Evolutionary conservation across 2,113 vertebrate species (phyloP), one percentile per base, ranked within the genome.

Genomic region (Australoheros scitulus): DNA sequence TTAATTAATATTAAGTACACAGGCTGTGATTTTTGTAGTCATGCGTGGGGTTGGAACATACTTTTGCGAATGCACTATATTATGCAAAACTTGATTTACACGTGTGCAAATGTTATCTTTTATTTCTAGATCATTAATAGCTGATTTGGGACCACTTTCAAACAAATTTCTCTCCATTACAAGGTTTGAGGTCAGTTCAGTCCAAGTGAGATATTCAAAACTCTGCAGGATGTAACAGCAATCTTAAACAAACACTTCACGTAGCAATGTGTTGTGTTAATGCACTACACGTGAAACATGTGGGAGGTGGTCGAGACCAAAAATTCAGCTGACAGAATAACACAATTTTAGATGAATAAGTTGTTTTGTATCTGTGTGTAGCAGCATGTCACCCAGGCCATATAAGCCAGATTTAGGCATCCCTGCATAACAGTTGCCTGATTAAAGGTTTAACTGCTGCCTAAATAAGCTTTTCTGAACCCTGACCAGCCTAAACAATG

Each of bases 61-160:
- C 0, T 0, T 1, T 68, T 18, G 64, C 50, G 24, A 70, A 50
- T 17, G 50, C 64, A 3, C 18, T 8, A 20, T 50, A 70, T 0
- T 50, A 20, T 29, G 9, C 64, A 47, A 22, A 68, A 47, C 50
- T 4, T 1, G 41, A 70, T 70, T 9, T 17, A 70, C 41, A 50
- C 11, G 41, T 29, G 29, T 70, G 26, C 2, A 70, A 70, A 70
- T 5, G 5, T 50, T 50, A 29, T 29, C 6, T 50, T 70, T 50
- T 50, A 17, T 50, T 50, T 15, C 43, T 50, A 50, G 43, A 15
- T 47, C 43, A 50, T 17, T 17, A 17, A 41, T 41, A 41, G 11
- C 10, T 10, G 10, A 41, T 11, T 29, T 70, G 5, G 22, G 9
- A 70, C 41, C 5, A 70, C 29, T 29, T 29, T 70, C 26, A 50